Conservation (phyloP, 2,797 vertebrate genomes). For the Coregonus ussuriensis region DNA sequence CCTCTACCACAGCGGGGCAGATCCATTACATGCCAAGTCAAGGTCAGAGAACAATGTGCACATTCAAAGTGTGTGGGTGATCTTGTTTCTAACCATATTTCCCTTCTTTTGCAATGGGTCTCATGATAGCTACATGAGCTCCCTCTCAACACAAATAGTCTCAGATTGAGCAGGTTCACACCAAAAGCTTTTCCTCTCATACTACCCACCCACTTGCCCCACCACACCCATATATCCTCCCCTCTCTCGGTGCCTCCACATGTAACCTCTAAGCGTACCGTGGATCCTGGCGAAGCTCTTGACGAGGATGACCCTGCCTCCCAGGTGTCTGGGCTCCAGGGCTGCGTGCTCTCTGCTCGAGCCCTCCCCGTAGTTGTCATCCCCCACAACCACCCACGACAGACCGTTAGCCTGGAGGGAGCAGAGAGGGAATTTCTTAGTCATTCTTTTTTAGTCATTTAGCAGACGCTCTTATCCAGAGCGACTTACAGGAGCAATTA, state of each 20-base stretch:
- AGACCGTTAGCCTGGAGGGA: slow-evolving; percentile 80
- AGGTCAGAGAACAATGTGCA: slow-evolving; percentile 37
- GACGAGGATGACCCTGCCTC: slow-evolving; percentile 91
- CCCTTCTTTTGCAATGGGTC: slow-evolving; percentile 7
- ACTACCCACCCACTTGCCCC: neutral
- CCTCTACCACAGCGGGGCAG: slow-evolving; percentile 14
- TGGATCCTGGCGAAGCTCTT: slow-evolving; percentile 98
- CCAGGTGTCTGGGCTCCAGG: slow-evolving; percentile 90
- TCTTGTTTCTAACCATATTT: slow-evolving; percentile 15
- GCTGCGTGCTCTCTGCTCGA: slow-evolving; percentile 94
- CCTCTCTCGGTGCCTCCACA: neutral
- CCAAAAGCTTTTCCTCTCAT: neutral
- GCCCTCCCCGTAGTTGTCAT: slow-evolving; percentile 95
- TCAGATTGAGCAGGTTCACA: neutral
- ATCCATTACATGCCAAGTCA: slow-evolving; percentile 30
- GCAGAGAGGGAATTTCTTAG: too few relatives aligned
- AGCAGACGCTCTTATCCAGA: too few relatives aligned
- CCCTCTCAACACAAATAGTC: slow-evolving; percentile 1
- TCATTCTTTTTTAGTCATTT: too few relatives aligned
- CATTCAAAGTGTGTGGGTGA: slow-evolving; percentile 3
- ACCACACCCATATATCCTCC: neutral
- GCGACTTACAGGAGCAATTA: too few relatives aligned
- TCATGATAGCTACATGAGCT: slow-evolving; percentile 16
- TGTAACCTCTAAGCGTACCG: slow-evolving; percentile 66
- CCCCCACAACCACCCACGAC: slow-evolving; percentile 91